Evolutionary conservation across 2,797 vertebrate species (phyloP).

Genomic region (Ptychobarbus kaznakovi): DNA sequence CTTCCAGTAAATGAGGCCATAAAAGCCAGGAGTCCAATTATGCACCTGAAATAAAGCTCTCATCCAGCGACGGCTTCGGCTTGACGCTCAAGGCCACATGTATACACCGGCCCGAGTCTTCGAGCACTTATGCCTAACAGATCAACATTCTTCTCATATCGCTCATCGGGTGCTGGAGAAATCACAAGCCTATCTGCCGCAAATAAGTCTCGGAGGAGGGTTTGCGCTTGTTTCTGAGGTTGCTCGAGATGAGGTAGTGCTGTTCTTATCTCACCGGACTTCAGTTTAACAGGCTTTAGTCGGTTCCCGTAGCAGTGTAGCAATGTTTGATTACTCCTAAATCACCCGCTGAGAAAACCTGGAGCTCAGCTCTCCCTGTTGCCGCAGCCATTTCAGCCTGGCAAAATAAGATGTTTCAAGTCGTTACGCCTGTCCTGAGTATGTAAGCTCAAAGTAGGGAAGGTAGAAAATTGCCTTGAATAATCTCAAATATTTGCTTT

Average conservation of each 20-base stretch:
- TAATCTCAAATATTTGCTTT: conserved; percentile 66
- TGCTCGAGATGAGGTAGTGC: conserved; percentile 47
- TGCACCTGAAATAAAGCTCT: conserved; percentile 64
- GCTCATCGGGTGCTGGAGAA: conserved; percentile 79
- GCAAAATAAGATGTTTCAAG: conserved; percentile 70
- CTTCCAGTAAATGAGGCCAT: conserved; percentile 58
- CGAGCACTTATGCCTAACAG: conserved; percentile 55
- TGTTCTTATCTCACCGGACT: conserved; percentile 39
- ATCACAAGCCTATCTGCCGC: conserved; percentile 83
- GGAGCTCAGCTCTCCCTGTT: conserved; percentile 32
- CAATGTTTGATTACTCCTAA: conserved; percentile 54
- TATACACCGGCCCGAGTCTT: conserved; percentile 39
- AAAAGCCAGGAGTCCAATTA: conserved; percentile 64
- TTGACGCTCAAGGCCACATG: conserved; percentile 57
- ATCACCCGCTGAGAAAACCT: conserved; percentile 48
- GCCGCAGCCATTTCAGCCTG: conserved; percentile 33
- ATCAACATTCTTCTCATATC: conserved; percentile 72
- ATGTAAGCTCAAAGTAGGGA: conserved; percentile 61
- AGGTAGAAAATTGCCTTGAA: conserved; percentile 71
- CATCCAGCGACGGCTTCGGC: conserved; percentile 57
- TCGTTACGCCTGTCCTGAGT: conserved; percentile 56
- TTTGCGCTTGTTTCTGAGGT: conserved; percentile 48
- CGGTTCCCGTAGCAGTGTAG: conserved; percentile 50
- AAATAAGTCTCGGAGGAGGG: conserved; percentile 60
- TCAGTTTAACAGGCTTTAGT: conserved; percentile 42